These are phyloP conservation scores for Orcinus orca DNA, from an alignment of 2,113 vertebrate species.

Conservation along the genomic window DNA sequence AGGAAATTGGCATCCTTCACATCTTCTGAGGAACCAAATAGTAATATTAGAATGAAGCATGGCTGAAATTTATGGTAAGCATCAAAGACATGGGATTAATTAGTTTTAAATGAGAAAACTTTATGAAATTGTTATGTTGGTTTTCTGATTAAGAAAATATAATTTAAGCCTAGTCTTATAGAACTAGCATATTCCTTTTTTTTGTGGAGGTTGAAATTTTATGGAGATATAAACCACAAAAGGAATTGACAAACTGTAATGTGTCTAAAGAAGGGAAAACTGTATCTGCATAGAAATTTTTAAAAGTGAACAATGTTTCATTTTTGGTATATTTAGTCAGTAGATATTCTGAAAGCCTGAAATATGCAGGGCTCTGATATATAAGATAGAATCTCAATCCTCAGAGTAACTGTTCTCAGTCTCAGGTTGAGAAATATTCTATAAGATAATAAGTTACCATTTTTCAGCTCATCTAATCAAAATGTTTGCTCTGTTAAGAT, in stretches of 20 bases:
- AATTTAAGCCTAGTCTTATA: neutral
- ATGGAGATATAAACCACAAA: neutral
- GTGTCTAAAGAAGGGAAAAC: neutral
- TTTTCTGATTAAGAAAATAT: conserved; percentile 4
- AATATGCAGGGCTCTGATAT: neutral
- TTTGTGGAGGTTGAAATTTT: neutral
- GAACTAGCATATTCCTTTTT: neutral
- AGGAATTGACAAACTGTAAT: neutral
- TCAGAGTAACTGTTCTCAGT: neutral
- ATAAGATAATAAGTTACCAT: neutral
- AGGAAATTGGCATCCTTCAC: conserved; percentile 65
- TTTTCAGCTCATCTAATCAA: neutral
- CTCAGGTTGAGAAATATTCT: neutral
- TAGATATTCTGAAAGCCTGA: neutral
- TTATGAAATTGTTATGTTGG: conserved; percentile 44
- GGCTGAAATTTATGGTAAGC: conserved; percentile 75
- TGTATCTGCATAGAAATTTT: neutral
- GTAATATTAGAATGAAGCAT: conserved; percentile 66
- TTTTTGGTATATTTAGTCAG: neutral
- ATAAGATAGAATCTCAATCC: neutral
- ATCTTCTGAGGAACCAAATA: conserved; percentile 62
- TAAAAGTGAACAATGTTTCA: neutral
- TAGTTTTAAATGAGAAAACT: conserved; percentile 51
- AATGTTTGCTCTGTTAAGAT: neutral
- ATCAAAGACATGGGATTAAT: conserved; percentile 64